These are phyloP conservation scores for Eueremaeus valkanovi DNA, from an alignment of 2,888 invertebrate genomes.

Conservation along the genomic window DNA sequence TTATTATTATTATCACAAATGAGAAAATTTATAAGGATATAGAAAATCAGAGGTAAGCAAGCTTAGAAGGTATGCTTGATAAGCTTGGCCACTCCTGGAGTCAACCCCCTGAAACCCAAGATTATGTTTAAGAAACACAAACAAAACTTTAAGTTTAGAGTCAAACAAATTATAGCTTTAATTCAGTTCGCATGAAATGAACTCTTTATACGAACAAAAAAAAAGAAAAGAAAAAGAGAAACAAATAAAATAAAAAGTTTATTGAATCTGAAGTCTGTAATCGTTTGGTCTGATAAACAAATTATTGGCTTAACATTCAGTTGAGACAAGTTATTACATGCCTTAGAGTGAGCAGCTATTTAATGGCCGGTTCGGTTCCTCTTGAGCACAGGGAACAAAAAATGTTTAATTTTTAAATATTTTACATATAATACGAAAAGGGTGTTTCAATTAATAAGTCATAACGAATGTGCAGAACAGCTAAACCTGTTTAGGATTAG, in stretches of 20 bases:
- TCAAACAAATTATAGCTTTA: background rate
- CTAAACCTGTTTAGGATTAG: background rate
- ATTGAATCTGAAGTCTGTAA: background rate
- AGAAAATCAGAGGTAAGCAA: no score
- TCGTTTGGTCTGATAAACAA: background rate
- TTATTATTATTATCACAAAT: no score
- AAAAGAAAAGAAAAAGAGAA: background rate
- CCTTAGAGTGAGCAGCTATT: background rate
- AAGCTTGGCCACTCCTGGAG: no score
- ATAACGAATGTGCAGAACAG: background rate
- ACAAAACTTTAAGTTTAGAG: background rate
- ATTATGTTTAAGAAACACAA: no score
- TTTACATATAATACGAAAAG: background rate
- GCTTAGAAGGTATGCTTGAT: no score
- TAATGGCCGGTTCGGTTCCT: background rate
- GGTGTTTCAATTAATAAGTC: background rate
- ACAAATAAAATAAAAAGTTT: background rate
- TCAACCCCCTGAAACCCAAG: no score
- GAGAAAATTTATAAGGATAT: no score
- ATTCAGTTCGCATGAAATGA: background rate
- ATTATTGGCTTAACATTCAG: background rate
- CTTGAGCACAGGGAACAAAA: background rate
- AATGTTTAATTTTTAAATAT: background rate
- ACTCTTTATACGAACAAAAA: background rate
- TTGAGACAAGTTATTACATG: background rate